Evolutionary conservation across 1,140 invertebrate genomes (phyloP), one percentile per base, ranked within the genome.

Genomic region (Drosophila eugracilis): DNA sequence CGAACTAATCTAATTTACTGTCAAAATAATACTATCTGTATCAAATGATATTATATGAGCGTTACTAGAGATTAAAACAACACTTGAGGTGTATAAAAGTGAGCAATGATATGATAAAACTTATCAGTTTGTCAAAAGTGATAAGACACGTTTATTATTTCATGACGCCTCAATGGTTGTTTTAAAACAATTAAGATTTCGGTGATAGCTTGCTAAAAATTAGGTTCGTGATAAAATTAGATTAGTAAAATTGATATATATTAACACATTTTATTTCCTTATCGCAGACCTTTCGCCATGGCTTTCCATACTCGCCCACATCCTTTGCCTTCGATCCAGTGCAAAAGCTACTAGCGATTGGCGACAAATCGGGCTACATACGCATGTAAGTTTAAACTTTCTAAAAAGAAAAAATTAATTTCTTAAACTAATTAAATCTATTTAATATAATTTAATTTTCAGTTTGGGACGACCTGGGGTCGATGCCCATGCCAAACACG

Each of bases 241-340:
- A 15, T 9, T 7, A 2, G 9, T n/a, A n/a, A 24, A 22, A 4
- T 9, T 4, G 3, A 12, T 28, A n/a, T n/a, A n/a, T n/a, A n/a
- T n/a, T 44, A 17, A 37, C 15, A 7, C 2, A 26, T 22, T 15
- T 4, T 36, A 3, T 4, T 36, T 36, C 3, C 14, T 37, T 78
- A 92, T 96, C 96, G 15, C 96, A 99, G 98, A 99, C 98, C 80
- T 97, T 98, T 91, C 95, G 97, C 36, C 98, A 99, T 95, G 99
- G 99, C 78, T 99, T 99, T 94, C 99, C 99, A 66, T 97, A 98
- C 93, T 97, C 99, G 83, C 98, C 99, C 37, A 98, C 97, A 70
- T 97, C 98, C 36, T 93, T 99, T 92, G 98, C 98, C 42, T 99
- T 97, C 94, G 99, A 99, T 94, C 98, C 98, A 39, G 96, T 99